phyloP scores from a whole-genome alignment of 2,797 vertebrate genomes.

The Rhinella marina region DNA sequence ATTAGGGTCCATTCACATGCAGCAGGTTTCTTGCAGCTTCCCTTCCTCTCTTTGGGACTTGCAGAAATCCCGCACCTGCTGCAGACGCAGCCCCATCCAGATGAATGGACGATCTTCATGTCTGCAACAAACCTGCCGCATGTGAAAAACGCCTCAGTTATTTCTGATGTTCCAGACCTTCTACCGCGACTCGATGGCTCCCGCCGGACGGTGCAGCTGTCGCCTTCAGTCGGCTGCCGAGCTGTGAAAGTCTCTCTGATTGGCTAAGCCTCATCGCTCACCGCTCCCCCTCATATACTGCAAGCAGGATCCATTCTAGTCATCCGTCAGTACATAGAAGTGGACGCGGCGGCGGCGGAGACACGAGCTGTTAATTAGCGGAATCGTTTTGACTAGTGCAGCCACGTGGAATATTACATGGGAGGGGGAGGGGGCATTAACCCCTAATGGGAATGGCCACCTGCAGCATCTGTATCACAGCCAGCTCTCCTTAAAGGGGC shows the following conservation, averaged over 20 bases:
- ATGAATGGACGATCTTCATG: too few relatives aligned
- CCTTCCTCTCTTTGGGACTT: too few relatives aligned
- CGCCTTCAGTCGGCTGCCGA: slow-evolving; percentile 6
- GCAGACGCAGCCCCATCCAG: too few relatives aligned
- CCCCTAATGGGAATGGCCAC: not conserved
- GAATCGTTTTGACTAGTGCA: slow-evolving; percentile 3
- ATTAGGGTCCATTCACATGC: too few relatives aligned
- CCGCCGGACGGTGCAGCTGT: slow-evolving; percentile 1
- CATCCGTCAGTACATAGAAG: not conserved
- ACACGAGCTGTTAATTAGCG: slow-evolving; percentile 11
- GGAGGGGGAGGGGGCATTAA: not conserved
- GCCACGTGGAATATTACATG: not conserved
- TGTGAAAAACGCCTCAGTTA: too few relatives aligned
- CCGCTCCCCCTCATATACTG: too few relatives aligned
- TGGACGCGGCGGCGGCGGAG: slow-evolving; percentile 9
- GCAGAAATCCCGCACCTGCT: too few relatives aligned
- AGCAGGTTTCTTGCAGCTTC: too few relatives aligned
- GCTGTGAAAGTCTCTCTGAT: not conserved
- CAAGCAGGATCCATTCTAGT: too few relatives aligned
- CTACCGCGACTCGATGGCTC: not conserved
- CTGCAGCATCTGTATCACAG: too few relatives aligned
- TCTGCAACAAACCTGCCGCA: too few relatives aligned
- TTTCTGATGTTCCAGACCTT: too few relatives aligned
- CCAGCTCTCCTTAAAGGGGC: not conserved
- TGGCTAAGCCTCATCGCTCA: not conserved